Percentiles rank a stretch among this genome's conserved stretches.
These are phyloP conservation scores for Plotosus lineatus DNA, from an alignment of 2,113 vertebrate species.

Conservation along the genomic window DNA sequence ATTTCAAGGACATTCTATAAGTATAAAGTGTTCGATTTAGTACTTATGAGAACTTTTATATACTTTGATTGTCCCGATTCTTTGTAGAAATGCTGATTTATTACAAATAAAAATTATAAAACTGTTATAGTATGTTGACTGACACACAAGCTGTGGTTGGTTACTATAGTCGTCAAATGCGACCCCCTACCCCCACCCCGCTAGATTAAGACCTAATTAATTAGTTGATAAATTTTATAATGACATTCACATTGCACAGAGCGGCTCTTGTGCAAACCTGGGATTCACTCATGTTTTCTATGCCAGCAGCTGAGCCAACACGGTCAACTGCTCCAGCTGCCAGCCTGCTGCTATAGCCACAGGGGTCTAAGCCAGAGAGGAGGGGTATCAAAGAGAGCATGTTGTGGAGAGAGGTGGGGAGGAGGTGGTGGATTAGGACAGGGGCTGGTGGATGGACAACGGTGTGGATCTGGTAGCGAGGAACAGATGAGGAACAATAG, in stretches of 20 bases:
- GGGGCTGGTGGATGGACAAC: slow-evolving; percentile 45
- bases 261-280: slow-evolving; percentile 24
- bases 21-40: not conserved
- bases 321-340: slow-evolving; percentile 55
- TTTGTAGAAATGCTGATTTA: not conserved
- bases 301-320: slow-evolving; percentile 52
- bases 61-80: not conserved
- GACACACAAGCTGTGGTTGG: not conserved
- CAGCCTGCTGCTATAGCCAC: slow-evolving; percentile 51
- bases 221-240: slow-evolving; percentile 40
- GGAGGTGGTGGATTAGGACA: slow-evolving; percentile 48
- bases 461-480: slow-evolving; percentile 37
- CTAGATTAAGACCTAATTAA: slow-evolving; percentile 40
- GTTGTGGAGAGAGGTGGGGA: slow-evolving; percentile 32
- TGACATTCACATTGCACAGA: slow-evolving; percentile 1
- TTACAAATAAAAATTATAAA: not conserved
- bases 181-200: too few species aligned
- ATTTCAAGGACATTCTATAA: not conserved
- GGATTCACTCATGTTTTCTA: slow-evolving; percentile 18
- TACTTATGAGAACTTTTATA: not conserved
- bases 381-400: slow-evolving; percentile 54
- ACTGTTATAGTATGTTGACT: not conserved
- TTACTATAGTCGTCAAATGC: slow-evolving; percentile 16
- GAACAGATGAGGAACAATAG: slow-evolving; percentile 56
- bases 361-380: slow-evolving; percentile 38